Evolutionary conservation across 2,888 invertebrate genomes (phyloP).

Genomic region (Nomada flava): DNA sequence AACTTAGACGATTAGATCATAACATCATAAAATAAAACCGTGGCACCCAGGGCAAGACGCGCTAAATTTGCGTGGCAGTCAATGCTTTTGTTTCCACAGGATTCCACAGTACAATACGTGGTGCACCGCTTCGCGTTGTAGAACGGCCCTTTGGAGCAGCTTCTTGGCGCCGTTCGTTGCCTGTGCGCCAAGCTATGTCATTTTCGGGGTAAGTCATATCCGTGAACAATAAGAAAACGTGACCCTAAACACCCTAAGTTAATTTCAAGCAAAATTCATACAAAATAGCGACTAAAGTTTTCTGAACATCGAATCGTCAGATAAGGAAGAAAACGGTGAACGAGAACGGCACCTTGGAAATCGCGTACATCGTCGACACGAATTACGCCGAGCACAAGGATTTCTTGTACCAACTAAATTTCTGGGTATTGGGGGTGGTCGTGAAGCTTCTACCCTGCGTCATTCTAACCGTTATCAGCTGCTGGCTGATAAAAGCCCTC

Average conservation of each 20-base stretch:
- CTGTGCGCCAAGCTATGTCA: slow-evolving; percentile 93
- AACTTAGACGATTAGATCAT: too few species aligned
- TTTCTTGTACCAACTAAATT: slow-evolving; percentile 89
- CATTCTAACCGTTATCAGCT: slow-evolving; percentile 90
- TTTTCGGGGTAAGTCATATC: slow-evolving; percentile 85
- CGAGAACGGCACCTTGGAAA: slow-evolving; percentile 70
- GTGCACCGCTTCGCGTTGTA: slow-evolving; percentile 92
- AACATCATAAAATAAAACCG: too few species aligned
- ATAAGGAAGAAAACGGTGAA: slow-evolving; percentile 71
- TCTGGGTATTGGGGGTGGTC: slow-evolving; percentile 92
- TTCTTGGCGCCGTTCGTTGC: slow-evolving; percentile 91
- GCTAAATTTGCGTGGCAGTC: too few species aligned
- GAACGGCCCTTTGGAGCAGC: slow-evolving; percentile 90
- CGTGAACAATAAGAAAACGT: too few species aligned
- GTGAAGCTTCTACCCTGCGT: slow-evolving; percentile 93
- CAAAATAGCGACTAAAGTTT: neutral
- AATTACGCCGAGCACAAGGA: slow-evolving; percentile 86
- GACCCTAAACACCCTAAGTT: too few species aligned
- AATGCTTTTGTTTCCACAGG: slow-evolving; percentile 85
- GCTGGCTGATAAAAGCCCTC: slow-evolving; percentile 89
- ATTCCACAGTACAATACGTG: slow-evolving; percentile 91
- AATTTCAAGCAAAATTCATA: too few species aligned
- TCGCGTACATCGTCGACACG: slow-evolving; percentile 79
- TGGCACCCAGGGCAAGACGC: too few species aligned
- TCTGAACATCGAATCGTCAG: slow-evolving; percentile 58